phyloP scores from a whole-genome alignment of 1,140 invertebrate genomes.

The Drosophila lowei region DNA sequence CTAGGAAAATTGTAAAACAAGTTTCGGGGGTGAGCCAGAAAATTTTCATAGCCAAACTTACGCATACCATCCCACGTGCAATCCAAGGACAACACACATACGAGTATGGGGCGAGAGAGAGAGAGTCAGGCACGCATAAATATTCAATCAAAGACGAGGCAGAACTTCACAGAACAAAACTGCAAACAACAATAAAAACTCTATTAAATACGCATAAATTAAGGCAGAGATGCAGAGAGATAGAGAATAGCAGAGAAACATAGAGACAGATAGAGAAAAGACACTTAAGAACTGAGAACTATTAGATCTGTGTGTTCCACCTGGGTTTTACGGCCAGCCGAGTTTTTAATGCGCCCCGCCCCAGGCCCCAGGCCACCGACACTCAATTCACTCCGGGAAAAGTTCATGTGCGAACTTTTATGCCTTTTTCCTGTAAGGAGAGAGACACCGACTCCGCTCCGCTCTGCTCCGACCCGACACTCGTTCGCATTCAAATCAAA shows the following conservation, averaged over 20 bases:
- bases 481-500: conserved; percentile 78
- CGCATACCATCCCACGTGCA: conserved; percentile 12
- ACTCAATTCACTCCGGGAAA: conserved; percentile 14
- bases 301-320: conserved; percentile 41
- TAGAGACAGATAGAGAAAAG: conserved; percentile 16
- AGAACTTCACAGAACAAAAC: conserved; percentile 57
- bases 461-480: not conserved
- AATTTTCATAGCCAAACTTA: conserved; percentile 52
- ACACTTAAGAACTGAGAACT: conserved; percentile 49
- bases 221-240: conserved; percentile 25
- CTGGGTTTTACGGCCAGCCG: conserved; percentile 61
- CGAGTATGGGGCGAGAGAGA: not conserved
- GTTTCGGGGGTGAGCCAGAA: conserved; percentile 37
- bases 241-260: no score
- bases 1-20: conserved; percentile 59
- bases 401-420: conserved; percentile 77
- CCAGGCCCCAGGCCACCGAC: not conserved
- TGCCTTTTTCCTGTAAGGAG: conserved; percentile 49
- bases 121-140: conserved; percentile 52
- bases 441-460: not conserved
- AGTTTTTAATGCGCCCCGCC: conserved; percentile 64
- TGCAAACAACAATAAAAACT: conserved; percentile 80
- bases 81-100: conserved; percentile 13
- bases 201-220: conserved; percentile 81
- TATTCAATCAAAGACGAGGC: conserved; percentile 73